Conservation (phyloP, 2,113 vertebrate species). For the Regulus satrapa region DNA sequence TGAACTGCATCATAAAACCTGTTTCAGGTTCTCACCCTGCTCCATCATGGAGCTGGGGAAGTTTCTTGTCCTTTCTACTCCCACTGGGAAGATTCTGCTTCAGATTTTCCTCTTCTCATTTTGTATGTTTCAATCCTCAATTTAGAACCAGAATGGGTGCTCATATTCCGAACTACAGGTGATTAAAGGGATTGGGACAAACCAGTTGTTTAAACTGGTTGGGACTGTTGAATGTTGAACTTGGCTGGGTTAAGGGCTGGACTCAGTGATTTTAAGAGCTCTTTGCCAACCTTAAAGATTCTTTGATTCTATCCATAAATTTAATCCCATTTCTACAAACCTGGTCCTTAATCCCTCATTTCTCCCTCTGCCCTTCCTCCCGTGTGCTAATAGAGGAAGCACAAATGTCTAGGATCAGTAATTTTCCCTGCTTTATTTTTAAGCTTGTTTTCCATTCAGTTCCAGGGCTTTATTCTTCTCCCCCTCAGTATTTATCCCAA, state of each 20-base stretch:
- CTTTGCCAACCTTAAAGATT: background rate
- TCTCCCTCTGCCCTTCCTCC: background rate
- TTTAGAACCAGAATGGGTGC: background rate
- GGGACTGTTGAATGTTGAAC: background rate
- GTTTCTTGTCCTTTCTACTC: background rate
- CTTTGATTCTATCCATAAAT: background rate
- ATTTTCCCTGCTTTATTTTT: background rate
- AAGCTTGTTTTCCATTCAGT: background rate
- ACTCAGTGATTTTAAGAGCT: background rate
- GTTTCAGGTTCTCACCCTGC: background rate
- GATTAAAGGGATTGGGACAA: background rate
- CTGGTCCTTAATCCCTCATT: background rate
- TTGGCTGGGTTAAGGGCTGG: background rate
- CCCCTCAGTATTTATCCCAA: background rate
- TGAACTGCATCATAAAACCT: background rate
- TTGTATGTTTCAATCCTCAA: background rate
- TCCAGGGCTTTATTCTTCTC: background rate
- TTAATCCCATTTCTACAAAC: background rate
- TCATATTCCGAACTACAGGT: background rate
- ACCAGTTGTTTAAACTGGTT: background rate
- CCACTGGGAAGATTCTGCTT: background rate
- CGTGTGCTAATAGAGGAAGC: background rate
- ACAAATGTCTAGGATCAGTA: background rate
- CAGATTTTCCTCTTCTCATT: background rate
- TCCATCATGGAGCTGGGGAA: accelerated